phyloP scores from a whole-genome alignment of 2,888 invertebrate genomes.

The Dryobota labecula region DNA sequence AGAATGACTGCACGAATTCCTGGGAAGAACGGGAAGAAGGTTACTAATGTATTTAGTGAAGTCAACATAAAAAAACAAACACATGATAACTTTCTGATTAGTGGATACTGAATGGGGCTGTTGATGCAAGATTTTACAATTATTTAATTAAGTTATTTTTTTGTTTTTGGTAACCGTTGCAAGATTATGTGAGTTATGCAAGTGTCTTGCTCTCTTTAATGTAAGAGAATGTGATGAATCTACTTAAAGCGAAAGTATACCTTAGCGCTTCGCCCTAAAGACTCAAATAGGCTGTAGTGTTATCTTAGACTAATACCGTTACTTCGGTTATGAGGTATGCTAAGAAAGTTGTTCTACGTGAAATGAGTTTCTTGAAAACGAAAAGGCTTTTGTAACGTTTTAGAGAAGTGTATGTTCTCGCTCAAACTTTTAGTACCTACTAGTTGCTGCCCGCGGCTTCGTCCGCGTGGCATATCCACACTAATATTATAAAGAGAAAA shows the following conservation, averaged over 20 bases:
- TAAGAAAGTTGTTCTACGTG: background rate
- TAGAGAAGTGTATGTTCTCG: background rate
- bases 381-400: background rate
- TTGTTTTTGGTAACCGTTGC: background rate
- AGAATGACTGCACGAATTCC: slow-evolving; percentile 96
- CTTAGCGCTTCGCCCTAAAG: too few species aligned
- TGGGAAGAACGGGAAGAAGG: slow-evolving; percentile 57
- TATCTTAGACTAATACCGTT: background rate
- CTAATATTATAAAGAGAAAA: too few species aligned
- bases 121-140: background rate
- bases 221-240: background rate
- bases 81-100: background rate
- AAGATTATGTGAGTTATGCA: background rate
- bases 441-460: too few species aligned
- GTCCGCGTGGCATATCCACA: too few species aligned
- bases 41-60: slow-evolving; percentile 14
- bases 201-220: background rate
- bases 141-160: too few species aligned
- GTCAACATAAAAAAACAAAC: background rate
- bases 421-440: too few species aligned
- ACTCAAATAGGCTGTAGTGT: background rate
- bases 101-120: background rate
- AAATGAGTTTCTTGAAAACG: background rate
- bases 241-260: too few species aligned
- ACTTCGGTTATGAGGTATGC: background rate